These are phyloP conservation scores for Pseudopleuronectes americanus DNA, from an alignment of 2,797 vertebrate species.

Conservation along the genomic window DNA sequence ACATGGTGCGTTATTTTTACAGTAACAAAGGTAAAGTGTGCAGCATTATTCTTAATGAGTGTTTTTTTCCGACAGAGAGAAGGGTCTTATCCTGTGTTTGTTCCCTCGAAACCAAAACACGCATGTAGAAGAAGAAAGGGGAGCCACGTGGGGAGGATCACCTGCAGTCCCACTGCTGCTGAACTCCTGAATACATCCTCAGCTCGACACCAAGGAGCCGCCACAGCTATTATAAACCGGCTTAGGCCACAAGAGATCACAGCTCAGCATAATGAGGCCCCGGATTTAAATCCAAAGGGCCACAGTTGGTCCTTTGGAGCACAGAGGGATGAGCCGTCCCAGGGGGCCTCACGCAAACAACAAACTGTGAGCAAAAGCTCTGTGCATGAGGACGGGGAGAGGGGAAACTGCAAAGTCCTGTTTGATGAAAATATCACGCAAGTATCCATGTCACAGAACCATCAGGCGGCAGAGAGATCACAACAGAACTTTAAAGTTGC, in stretches of 20 bases:
- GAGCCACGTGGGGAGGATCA: conserved; percentile 37
- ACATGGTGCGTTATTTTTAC: conserved; percentile 8
- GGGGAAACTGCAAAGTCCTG: conserved; percentile 47
- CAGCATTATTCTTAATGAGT: conserved; percentile 10
- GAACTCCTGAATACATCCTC: conserved; percentile 28
- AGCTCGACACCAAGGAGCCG: conserved; percentile 22
- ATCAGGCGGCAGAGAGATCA: conserved; percentile 20
- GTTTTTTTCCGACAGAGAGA: conserved; percentile 74
- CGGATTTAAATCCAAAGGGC: conserved; percentile 29
- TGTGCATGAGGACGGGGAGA: conserved; percentile 22
- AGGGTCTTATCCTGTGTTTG: conserved; percentile 70
- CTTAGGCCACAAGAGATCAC: conserved; percentile 39
- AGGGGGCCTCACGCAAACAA: conserved; percentile 34
- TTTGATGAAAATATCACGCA: conserved; percentile 42
- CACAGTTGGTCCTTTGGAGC: conserved; percentile 16
- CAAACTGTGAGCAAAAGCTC: conserved; percentile 23
- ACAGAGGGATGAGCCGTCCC: conserved; percentile 24
- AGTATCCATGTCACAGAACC: conserved; percentile 27
- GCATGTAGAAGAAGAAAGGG: conserved; percentile 66
- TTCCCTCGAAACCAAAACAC: conserved; percentile 72
- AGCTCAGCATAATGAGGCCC: conserved; percentile 33
- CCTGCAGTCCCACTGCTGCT: conserved; percentile 20
- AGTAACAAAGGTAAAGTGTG: not conserved
- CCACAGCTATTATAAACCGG: conserved; percentile 23
- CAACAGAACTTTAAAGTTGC: conserved; percentile 32